Percentiles rank a stretch among this genome's conserved stretches.
These are phyloP conservation scores for Pelochelys cantorii DNA, from an alignment of 2,797 vertebrate species.

Conservation along the genomic window DNA sequence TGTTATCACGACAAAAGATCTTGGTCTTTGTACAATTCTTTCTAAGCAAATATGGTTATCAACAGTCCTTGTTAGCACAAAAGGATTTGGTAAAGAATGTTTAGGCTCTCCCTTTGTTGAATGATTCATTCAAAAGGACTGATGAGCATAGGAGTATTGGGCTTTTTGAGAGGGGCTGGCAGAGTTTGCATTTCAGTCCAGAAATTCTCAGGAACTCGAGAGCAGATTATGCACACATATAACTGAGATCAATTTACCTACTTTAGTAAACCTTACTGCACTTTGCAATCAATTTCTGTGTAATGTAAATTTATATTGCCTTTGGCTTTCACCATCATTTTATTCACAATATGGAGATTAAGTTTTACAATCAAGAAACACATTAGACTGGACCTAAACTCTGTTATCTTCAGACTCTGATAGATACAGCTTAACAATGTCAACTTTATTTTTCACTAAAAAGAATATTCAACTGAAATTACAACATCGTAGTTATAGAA, in stretches of 20 bases:
- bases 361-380: neutral
- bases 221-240: neutral
- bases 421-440: rapidly evolving
- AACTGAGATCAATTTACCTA: neutral
- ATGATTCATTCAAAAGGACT: neutral
- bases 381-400: neutral
- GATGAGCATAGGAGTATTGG: rapidly evolving
- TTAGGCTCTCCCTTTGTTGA: neutral
- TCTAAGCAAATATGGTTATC: neutral
- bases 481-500: neutral
- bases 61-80: neutral
- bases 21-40: conserved; percentile 31
- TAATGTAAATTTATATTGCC: neutral
- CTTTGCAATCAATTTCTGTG: neutral
- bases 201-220: neutral
- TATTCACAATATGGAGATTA: neutral
- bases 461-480: neutral
- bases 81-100: neutral
- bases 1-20: conserved; percentile 58
- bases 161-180: neutral
- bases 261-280: neutral
- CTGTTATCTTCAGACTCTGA: neutral
- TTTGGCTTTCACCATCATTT: neutral
- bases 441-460: neutral
- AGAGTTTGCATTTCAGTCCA: neutral